Percentiles rank a stretch among this genome's conserved stretches.
Conservation (phyloP, 2,888 invertebrate genomes). For the Macaria notata region DNA sequence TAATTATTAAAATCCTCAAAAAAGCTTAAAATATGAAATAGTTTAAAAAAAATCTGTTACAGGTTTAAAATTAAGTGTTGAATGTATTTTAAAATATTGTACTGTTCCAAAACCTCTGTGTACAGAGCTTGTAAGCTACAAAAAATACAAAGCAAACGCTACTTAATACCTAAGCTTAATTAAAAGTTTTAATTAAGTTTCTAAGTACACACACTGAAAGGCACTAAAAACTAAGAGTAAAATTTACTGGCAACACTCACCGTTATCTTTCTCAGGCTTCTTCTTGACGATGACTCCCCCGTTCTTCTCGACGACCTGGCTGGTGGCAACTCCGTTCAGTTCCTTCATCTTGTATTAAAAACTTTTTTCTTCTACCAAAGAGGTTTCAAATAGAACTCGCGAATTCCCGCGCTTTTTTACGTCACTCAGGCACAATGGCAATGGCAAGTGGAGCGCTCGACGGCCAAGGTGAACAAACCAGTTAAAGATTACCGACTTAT, state of each 20-base stretch:
- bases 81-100: no score
- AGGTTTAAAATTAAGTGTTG: no score
- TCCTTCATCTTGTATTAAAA: conserved; percentile 61
- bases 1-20: no score
- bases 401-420: conserved; percentile 66
- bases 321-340: conserved; percentile 57
- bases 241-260: conserved; percentile 44
- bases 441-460: conserved; percentile 56
- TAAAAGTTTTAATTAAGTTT: no score
- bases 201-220: no score
- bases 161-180: no score
- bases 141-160: no score
- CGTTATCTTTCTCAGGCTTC: conserved; percentile 57
- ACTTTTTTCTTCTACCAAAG: conserved; percentile 1
- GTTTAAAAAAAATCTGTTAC: no score
- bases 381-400: conserved; percentile 33
- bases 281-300: conserved; percentile 62
- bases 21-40: no score
- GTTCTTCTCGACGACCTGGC: conserved; percentile 55
- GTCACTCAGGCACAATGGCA: conserved; percentile 73
- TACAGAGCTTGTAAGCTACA: no score
- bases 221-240: no score
- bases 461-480: conserved; percentile 65
- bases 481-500: conserved; percentile 23
- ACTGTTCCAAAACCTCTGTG: no score